Base-by-base conservation (phyloP, 2,113 vertebrate species). In the Bos indicus region DNA sequence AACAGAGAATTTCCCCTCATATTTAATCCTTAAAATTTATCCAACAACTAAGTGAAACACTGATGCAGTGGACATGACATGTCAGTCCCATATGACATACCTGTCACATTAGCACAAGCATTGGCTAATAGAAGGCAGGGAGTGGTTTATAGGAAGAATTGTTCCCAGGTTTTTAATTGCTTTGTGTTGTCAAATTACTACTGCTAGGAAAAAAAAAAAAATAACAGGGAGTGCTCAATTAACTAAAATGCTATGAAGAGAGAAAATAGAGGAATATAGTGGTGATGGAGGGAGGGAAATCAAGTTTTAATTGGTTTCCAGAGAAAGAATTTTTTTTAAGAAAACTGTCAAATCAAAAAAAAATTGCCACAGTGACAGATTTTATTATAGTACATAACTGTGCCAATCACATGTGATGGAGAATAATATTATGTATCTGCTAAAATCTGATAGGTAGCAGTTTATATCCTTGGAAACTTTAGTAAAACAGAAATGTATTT, bases 391-490 rank as follows among this genome's bases (percentile, higher is more conserved):
- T 96, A 71, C 19, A 83, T 92, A 97, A 40, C 36, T 98, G 48
- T 97, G 95, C 94, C 95, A 97, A 80, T 97, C 93, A 94, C 84
- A 95, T 93, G 78, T 96, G 98, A 98, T 96, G 17, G 95, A 97
- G 88, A 93, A 51, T 95, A 98, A 82, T 81, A 89, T 95, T 90
- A 97, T 88, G 36, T 93, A 87, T 54, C 91, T 89, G 48, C 81
- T 96, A 92, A 97, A 97, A 95, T 97, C 33, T 88, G 89, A 96
- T 93, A 86, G 62, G 67, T 94, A 96, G 89, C 54, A 92, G 51
- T 86, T 94, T 94, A 93, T 95, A 84, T 71, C 71, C 84, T 89
- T 88, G 60, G 43, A 93, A 98, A 92, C 17, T 94, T 96, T 30
- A 94, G 80, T 57, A 8, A 89, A 94, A 94, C 62, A 67, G 48